Evolutionary conservation across 2,797 vertebrate genomes (phyloP).

Genomic region (Antrozous pallidus): DNA sequence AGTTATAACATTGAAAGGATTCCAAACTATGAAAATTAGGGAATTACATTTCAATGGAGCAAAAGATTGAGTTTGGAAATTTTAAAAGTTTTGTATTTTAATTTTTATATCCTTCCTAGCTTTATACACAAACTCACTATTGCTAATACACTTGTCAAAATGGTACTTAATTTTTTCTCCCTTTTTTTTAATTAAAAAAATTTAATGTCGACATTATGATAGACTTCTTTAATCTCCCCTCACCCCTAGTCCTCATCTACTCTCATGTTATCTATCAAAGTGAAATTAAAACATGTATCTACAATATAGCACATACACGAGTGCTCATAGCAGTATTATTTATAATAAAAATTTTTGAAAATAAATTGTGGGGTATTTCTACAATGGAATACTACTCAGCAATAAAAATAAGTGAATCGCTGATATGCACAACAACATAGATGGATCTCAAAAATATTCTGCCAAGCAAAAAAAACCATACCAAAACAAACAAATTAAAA

Average conservation of each 20-base stretch:
- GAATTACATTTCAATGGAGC: background rate
- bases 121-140: background rate
- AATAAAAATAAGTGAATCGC: constrained; percentile 23
- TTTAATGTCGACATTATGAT: background rate
- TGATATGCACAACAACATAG: background rate
- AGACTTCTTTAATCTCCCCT: background rate
- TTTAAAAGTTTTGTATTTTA: background rate
- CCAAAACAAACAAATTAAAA: background rate
- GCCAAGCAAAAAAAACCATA: constrained; percentile 1
- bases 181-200: background rate
- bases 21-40: background rate
- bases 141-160: background rate
- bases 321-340: background rate
- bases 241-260: background rate
- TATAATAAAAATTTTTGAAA: constrained; percentile 1
- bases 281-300: constrained; percentile 26
- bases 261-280: background rate
- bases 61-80: background rate
- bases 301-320: background rate
- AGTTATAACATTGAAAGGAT: background rate
- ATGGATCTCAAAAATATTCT: background rate
- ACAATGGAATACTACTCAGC: background rate
- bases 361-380: background rate
- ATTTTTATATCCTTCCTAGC: background rate
- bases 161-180: background rate